Base-by-base conservation (phyloP, 2,888 invertebrate genomes). In the Parnassius apollo region DNA sequence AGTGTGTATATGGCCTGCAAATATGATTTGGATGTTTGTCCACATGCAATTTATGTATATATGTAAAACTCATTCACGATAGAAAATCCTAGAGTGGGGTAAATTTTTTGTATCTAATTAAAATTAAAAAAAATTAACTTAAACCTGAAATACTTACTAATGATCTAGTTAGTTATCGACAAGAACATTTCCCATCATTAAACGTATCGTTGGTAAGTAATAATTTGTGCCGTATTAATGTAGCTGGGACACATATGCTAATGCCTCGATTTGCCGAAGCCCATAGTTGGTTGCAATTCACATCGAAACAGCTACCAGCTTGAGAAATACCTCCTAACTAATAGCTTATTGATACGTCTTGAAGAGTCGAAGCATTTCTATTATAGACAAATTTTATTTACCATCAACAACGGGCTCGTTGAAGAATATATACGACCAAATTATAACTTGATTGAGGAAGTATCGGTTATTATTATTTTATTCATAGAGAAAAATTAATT, bases 191-290 rank as follows among this genome's bases (percentile, higher is more conserved):
- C n/a, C 42, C 45, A 57, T 51, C 45, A 57, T 45, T 52, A 52
- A 42, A 18, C 13, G 8, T 12, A 22, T 54, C 52, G 52, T 48
- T 46, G 51, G 52, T 44, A 25, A 12, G 35, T 57, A 57, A 60
- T 49, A 52, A 64, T 64, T 64, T 49, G 64, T 64, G 13, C 48
- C 35, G 53, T 57, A 48, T 59, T 59, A 59, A 59, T 59, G 59
- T 51, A 11, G 12, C 44, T 53, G 22, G 56, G 51, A 46, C 56
- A 55, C 56, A 50, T 52, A 64, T 60, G 59, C 57, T 57, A 64
- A 60, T 61, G 51, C 18, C 9, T 42, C 22, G 57, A 52, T 59
- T 45, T 56, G 44, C n/a, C 54, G 46, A 44, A 12, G 46, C 48
- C 63, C 50, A 56, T 22, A 46, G 56, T 56, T 42, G 51, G 55